These are phyloP conservation scores for Tetrao urogallus DNA, from an alignment of 2,113 vertebrate genomes.

Conservation along the genomic window DNA sequence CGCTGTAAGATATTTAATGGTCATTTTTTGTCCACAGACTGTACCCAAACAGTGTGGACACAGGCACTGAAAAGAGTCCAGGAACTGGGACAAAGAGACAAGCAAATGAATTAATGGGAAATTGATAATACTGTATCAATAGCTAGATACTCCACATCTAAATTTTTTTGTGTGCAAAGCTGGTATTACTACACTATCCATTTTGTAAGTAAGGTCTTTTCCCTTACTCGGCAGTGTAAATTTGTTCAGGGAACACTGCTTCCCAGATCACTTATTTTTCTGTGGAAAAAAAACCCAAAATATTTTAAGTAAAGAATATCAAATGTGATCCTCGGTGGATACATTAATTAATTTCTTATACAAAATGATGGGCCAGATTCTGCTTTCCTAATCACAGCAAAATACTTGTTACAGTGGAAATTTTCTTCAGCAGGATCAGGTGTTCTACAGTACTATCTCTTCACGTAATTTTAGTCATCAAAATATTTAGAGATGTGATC, in stretches of 20 bases:
- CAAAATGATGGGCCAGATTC: background rate
- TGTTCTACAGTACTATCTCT: background rate
- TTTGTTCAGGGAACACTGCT: background rate
- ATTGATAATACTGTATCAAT: background rate
- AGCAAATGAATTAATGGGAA: constrained; percentile 21
- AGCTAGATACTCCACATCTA: background rate
- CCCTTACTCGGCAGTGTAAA: background rate
- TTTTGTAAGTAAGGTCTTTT: background rate
- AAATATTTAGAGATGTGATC: background rate
- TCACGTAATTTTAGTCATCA: background rate
- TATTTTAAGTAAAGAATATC: background rate
- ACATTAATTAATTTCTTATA: background rate
- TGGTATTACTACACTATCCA: background rate
- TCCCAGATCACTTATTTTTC: background rate
- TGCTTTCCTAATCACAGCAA: background rate
- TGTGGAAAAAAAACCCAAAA: fast-evolving
- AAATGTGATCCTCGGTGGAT: fast-evolving
- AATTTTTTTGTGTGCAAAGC: background rate
- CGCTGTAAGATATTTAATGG: background rate
- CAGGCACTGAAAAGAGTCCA: background rate
- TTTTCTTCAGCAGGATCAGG: background rate
- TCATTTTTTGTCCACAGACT: constrained; percentile 9
- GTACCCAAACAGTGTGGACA: background rate
- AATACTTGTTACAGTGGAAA: background rate
- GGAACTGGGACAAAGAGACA: constrained; percentile 34